phyloP scores from a whole-genome alignment of 2,888 invertebrate species.

The Apeira syringaria region DNA sequence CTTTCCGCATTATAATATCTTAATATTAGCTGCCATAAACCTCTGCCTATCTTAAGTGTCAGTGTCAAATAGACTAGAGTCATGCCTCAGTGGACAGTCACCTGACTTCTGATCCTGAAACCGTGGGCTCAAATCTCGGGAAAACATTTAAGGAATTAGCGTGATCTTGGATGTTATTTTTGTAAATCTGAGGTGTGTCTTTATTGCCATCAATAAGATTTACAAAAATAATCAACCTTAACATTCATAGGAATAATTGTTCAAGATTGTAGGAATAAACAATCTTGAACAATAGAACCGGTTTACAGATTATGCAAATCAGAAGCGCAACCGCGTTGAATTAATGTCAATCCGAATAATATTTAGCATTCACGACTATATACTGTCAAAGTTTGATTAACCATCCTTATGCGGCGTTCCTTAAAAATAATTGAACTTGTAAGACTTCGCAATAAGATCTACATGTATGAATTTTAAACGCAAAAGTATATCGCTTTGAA shows the following conservation, averaged over 20 bases:
- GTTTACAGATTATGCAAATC: conserved; percentile 63
- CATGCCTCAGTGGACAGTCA: too few species aligned
- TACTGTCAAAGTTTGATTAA: conserved; percentile 40
- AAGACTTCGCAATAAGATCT: conserved; percentile 12
- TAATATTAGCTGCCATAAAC: too few species aligned
- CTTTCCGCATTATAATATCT: too few species aligned
- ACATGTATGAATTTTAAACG: conserved; percentile 6
- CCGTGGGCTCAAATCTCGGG: too few species aligned
- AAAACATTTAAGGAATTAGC: too few species aligned
- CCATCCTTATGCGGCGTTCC: conserved; percentile 23
- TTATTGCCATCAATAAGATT: too few species aligned
- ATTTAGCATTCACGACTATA: conserved; percentile 44
- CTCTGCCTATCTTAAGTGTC: too few species aligned
- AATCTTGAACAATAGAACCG: conserved; percentile 41
- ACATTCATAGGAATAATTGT: conserved; percentile 5
- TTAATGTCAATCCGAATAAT: conserved; percentile 60
- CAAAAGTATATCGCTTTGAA: conserved; percentile 25
- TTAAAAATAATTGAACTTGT: conserved; percentile 20
- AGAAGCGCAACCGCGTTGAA: conserved; percentile 58
- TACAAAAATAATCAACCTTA: conserved; percentile 1
- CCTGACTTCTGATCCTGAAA: too few species aligned
- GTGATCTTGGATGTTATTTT: too few species aligned
- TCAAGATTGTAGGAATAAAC: too few species aligned
- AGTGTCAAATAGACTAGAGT: too few species aligned
- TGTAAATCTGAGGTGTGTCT: too few species aligned